A percentile compares a stretch with the other conserved stretches of the same genome.
Evolutionary conservation across 2,888 invertebrate species (phyloP).

Genomic region (Aricia artaxerxes): DNA sequence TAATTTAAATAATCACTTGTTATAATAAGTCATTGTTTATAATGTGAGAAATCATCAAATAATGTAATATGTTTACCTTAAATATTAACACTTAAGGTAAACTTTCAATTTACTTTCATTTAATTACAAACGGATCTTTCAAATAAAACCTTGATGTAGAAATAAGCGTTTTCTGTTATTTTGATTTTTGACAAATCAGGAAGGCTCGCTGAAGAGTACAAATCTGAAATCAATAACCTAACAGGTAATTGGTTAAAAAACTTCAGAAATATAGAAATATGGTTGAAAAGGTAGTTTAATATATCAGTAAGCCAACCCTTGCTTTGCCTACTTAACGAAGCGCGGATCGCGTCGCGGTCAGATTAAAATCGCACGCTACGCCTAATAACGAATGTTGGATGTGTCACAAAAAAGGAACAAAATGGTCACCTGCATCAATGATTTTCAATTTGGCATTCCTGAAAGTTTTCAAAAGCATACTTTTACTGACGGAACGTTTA

Average conservation of each 20-base stretch:
- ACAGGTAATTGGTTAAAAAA: background rate
- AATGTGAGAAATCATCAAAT: too few species aligned
- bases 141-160: too few species aligned
- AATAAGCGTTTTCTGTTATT: too few species aligned
- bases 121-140: too few species aligned
- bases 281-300: background rate
- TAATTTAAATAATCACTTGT: too few species aligned
- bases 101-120: too few species aligned
- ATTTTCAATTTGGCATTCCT: conserved; percentile 23
- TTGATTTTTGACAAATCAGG: too few species aligned
- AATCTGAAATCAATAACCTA: background rate
- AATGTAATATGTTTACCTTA: too few species aligned
- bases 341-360: conserved; percentile 1
- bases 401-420: background rate
- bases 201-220: too few species aligned
- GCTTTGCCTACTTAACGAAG: conserved; percentile 13
- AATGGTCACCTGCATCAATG: conserved; percentile 20
- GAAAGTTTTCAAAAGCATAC: conserved; percentile 20
- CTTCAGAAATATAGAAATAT: background rate
- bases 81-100: too few species aligned
- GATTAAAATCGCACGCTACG: conserved; percentile 22
- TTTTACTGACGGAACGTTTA: background rate
- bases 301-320: background rate
- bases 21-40: too few species aligned
- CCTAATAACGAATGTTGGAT: conserved; percentile 13